A percentile compares a stretch with the other conserved stretches of the same genome.
These are phyloP conservation scores for Ptyas mucosa DNA, from an alignment of 2,113 vertebrate species.

Conservation along the genomic window DNA sequence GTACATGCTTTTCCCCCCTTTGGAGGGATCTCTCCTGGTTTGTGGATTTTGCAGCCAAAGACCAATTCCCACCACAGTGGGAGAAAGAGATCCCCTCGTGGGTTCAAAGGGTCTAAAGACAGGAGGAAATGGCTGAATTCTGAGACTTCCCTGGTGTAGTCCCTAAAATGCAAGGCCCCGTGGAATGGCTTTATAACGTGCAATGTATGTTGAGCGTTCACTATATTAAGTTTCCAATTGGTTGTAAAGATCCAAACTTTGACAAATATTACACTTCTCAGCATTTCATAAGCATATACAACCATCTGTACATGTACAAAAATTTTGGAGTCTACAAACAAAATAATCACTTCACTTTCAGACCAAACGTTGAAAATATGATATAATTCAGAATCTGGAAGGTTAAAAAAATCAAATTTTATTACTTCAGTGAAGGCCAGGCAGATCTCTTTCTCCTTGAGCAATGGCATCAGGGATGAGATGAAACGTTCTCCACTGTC, in stretches of 20 bases:
- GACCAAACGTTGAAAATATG: background rate
- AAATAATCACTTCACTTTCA: background rate
- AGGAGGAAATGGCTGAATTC: too few relatives aligned
- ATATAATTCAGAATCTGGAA: rapidly evolving
- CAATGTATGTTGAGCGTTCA: too few relatives aligned
- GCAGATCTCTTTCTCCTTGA: background rate
- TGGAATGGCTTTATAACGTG: too few relatives aligned
- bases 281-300: too few relatives aligned
- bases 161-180: too few relatives aligned
- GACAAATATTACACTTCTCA: rapidly evolving
- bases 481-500: background rate
- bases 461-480: background rate
- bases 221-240: background rate
- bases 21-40: rapidly evolving
- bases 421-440: background rate
- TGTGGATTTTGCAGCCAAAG: too few relatives aligned
- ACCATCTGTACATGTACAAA: background rate
- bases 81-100: too few relatives aligned
- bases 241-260: background rate
- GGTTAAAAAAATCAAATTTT: rapidly evolving
- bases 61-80: too few relatives aligned
- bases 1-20: too few relatives aligned
- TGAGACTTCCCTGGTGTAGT: too few relatives aligned
- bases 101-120: too few relatives aligned
- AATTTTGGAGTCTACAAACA: background rate